These are phyloP conservation scores for Micromesistius poutassou DNA, from an alignment of 2,797 vertebrate genomes.

Conservation along the genomic window DNA sequence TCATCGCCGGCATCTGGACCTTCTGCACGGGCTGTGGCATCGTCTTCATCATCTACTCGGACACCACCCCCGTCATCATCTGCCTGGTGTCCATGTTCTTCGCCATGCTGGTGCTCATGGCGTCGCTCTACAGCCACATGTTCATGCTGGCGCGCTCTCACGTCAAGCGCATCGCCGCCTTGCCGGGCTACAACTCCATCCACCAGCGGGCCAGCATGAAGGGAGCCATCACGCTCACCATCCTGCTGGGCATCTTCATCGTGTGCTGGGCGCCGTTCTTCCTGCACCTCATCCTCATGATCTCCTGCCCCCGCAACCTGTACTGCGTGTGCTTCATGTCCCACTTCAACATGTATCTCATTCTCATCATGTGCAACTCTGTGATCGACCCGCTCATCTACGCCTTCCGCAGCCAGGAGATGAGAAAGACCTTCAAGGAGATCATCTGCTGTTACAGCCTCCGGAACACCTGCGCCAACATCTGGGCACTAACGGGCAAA, in stretches of 20 bases:
- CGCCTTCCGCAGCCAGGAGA: constrained; percentile 95
- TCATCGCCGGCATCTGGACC: constrained; percentile 89
- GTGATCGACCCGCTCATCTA: constrained; percentile 95
- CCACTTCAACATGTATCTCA: constrained; percentile 95
- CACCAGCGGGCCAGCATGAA: constrained; percentile 92
- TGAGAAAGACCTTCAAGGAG: constrained; percentile 95
- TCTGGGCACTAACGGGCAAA: constrained; percentile 78
- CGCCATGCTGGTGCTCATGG: constrained; percentile 93
- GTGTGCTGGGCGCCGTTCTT: constrained; percentile 98
- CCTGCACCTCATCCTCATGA: constrained; percentile 91
- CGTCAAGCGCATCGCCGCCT: constrained; percentile 88
- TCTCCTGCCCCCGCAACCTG: constrained; percentile 91
- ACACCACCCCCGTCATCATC: constrained; percentile 88
- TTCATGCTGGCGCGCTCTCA: constrained; percentile 93
- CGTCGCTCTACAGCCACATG: constrained; percentile 97
- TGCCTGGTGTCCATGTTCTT: constrained; percentile 95
- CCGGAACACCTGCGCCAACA: constrained; percentile 72
- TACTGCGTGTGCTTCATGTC: constrained; percentile 98
- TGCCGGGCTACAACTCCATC: constrained; percentile 81
- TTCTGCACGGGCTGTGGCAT: constrained; percentile 87
- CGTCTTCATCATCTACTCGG: constrained; percentile 92
- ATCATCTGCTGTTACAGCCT: constrained; percentile 86
- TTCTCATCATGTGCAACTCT: constrained; percentile 96
- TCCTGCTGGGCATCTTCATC: constrained; percentile 92
- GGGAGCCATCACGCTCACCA: constrained; percentile 92